Evolutionary conservation across 2,113 vertebrate genomes (phyloP).

Genomic region (Neofelis nebulosa): DNA sequence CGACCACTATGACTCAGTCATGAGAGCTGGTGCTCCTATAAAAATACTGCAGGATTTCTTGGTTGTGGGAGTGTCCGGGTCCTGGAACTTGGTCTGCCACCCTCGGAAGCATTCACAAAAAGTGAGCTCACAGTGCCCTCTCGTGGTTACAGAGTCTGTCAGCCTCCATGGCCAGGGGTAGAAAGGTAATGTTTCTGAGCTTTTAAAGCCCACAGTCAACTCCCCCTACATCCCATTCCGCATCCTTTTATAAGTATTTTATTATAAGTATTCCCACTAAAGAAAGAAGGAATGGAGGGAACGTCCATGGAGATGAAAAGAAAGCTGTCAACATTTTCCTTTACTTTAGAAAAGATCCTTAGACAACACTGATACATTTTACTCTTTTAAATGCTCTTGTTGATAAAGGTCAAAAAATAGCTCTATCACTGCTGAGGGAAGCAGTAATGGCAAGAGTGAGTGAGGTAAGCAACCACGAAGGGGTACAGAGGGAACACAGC

Average conservation of each 20-base stretch:
- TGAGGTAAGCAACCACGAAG: too few species aligned
- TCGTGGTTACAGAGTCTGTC: neutral
- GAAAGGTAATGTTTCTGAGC: neutral
- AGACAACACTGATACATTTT: neutral
- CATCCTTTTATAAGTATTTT: neutral
- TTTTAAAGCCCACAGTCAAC: neutral
- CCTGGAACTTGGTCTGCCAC: neutral
- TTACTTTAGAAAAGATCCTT: constrained; percentile 25
- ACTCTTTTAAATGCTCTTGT: neutral
- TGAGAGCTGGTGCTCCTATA: neutral
- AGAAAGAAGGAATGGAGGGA: neutral
- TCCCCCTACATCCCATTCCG: neutral
- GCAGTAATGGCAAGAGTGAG: neutral
- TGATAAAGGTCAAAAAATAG: neutral
- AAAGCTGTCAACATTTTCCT: neutral
- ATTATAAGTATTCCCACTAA: neutral
- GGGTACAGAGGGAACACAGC: neutral
- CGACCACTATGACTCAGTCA: neutral
- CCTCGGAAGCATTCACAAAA: neutral
- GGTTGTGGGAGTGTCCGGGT: neutral
- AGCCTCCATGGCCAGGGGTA: neutral
- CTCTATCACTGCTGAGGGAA: neutral
- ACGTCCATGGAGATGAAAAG: neutral
- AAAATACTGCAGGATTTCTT: neutral
- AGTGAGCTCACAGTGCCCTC: constrained; percentile 31